Base-by-base conservation (phyloP, 1,140 invertebrate genomes). In the Drosophila repletoides region DNA sequence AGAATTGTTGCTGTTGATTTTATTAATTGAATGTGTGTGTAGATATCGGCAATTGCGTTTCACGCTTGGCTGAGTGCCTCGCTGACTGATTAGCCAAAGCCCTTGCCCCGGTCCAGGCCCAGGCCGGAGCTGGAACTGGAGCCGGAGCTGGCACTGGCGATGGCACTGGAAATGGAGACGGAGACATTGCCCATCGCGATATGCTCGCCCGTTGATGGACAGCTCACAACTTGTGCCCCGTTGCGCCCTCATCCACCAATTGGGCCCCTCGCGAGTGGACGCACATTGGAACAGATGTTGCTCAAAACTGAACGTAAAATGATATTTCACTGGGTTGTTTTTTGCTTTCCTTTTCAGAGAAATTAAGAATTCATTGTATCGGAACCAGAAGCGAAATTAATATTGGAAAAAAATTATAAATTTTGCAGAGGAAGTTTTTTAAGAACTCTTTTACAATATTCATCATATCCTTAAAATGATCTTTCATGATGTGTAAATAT, bases 21-120 rank as follows among this genome's bases (percentile, higher is more conserved):
- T 72, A 86, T 86, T 86, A 86, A 86, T 86, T 86, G 76, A 86
- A 86, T 86, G 72, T 72, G 80, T 72, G 80, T 79, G 52, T 24
- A 66, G 80, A 86, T 86, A 86, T 86, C 76, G 68, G 72, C 76
- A 86, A 86, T 86, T 76, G 80, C 55, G 67, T 76, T 86, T 86
- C 80, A 86, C 80, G 80, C 81, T 86, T 79, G 43, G 64, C 72
- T 87, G 80, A 80, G 72, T 83, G 77, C 64, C 55, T 76, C 55
- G 80, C 76, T 84, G 80, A 86, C 80, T 86, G 80, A 86, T 86
- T 86, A 73, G 64, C 59, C 55, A 59, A 40, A 36, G 55, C 3
- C 9, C 12, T 40, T 15, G 24, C 14, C 24, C 48, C 31, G n/a
- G n/a, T 17, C 24, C 31, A 33, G 34, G 28, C 15, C 17, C 29